Evolutionary conservation across 2,888 invertebrate genomes (phyloP).

Genomic region (Trilocha varians): DNA sequence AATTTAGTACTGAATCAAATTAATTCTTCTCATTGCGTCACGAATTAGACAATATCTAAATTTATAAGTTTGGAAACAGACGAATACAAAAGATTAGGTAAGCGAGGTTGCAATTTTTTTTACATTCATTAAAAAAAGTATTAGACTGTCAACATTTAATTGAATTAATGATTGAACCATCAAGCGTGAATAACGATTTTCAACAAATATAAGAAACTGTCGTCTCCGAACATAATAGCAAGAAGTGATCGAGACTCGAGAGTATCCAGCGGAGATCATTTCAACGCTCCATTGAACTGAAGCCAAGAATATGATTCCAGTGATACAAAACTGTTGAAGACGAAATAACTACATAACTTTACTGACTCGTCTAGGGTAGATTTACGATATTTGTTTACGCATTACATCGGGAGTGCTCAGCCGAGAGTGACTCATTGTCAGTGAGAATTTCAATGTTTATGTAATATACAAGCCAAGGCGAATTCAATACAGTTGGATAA

Average conservation of each 20-base stretch:
- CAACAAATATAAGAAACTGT: too few relatives aligned
- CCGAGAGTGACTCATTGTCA: background rate
- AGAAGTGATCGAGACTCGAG: too few relatives aligned
- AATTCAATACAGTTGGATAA: background rate
- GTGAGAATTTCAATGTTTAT: background rate
- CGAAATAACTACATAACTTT: constrained; percentile 6
- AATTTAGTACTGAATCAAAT: background rate
- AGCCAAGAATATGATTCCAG: constrained; percentile 21
- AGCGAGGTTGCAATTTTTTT: background rate
- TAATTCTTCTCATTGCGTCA: background rate
- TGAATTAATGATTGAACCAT: background rate
- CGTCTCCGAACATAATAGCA: too few relatives aligned
- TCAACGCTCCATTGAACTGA: constrained; percentile 17
- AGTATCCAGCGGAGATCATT: background rate
- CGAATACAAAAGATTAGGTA: background rate
- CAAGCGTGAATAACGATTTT: background rate
- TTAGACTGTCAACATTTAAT: background rate
- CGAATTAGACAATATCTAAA: background rate
- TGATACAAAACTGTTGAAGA: constrained; percentile 4
- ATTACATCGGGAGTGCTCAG: background rate
- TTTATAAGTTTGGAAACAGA: background rate
- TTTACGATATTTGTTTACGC: constrained; percentile 8
- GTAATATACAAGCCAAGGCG: background rate
- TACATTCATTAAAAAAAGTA: background rate
- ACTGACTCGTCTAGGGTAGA: constrained; percentile 12